Evolutionary conservation across 2,113 vertebrate species (phyloP), one percentile per base, ranked within the genome.

Genomic region (Gymnocephalus cernua): DNA sequence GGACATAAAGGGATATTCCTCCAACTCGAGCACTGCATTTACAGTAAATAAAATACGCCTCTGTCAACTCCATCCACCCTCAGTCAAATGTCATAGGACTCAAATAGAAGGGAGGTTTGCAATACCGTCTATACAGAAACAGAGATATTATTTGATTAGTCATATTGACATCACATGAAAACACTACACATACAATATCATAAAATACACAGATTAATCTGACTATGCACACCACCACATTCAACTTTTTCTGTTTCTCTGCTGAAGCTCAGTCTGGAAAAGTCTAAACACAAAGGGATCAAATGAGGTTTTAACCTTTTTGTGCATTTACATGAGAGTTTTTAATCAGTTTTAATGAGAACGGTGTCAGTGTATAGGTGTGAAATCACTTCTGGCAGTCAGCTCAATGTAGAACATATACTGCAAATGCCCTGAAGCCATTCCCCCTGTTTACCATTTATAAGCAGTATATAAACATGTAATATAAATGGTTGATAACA

Each of bases 61-160:
- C 54, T 54, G 25, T 62, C 79, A 67, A 38, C 83, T 89, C 85
- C 84, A 83, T 76, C 57, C 48, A 70, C 9, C 77, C 80, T 77
- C 71, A 80, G 54, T 80, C 70, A 84, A 68, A 78, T 38, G 18
- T 47, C 38, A 67, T 0, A 44, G 29, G 27, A 38, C 45, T 47
- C 6, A 29, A 72, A 74, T 4, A 61, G 41, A 56, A 27, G n/a
- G 1, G 16, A 29, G 41, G 14, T 71, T 74, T 58, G 10, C 25
- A 47, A n/a, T 11, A 35, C 2, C 32, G 41, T 63, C 16, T 19
- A 18, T 56, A 23, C 8, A 70, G 54, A 23, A 74, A 45, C 54
- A 45, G n/a, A 27, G 18, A 25, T 29, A 50, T 48, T 73, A 44
- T 45, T 38, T 57, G 4, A 41, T 51, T 8, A 18, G n/a, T 15